Base-by-base conservation (phyloP, 2,797 vertebrate genomes). In the Sparidentex hasta region DNA sequence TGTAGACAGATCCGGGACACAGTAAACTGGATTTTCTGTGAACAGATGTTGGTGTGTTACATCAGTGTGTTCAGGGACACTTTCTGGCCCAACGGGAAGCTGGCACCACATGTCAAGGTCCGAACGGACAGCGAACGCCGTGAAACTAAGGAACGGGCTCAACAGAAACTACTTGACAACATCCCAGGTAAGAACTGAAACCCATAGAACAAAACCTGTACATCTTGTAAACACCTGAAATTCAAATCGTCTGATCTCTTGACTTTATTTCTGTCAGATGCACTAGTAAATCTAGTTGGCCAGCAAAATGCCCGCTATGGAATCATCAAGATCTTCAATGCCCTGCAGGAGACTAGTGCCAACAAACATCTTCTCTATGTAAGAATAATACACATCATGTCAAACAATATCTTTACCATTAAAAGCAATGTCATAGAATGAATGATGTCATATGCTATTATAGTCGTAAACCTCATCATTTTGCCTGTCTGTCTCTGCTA, bases 331-430 rank as follows among this genome's bases (percentile, higher is more conserved):
- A 96, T 99, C 93, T 99, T 99, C 93, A 98, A 96, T 11, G 97
- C 96, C 0, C 89, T 99, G 85, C 98, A 99, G 95, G 98, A 99
- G 94, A 95, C 96, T 71, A 96, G 94, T 88, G 98, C 98, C 92
- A 99, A 99, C 95, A 99, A 98, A 90, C 98, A 99, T 87, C 97
- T 99, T 29, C 95, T 99, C 78, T 99, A 99, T 58, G 98, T 99
- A 94, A 98, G 98, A 95, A 85, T 47, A 12, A 48, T n/a, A 9
- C 12, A n/a, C 5, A 8, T 6, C 23, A 33, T 47, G 0, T 69
- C 21, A 29, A 69, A 67, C 18, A 25, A 11, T 17, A 6, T 48
- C 4, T 1, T 16, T 56, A n/a, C 43, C 11, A 25, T 66, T 4
- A 64, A 20, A n/a, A 2, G 7, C n/a, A 11, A 18, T 8, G 50